Percentiles rank a stretch among this genome's conserved stretches.
Conservation (phyloP, 2,113 vertebrate species). For the Clarias gariepinus region DNA sequence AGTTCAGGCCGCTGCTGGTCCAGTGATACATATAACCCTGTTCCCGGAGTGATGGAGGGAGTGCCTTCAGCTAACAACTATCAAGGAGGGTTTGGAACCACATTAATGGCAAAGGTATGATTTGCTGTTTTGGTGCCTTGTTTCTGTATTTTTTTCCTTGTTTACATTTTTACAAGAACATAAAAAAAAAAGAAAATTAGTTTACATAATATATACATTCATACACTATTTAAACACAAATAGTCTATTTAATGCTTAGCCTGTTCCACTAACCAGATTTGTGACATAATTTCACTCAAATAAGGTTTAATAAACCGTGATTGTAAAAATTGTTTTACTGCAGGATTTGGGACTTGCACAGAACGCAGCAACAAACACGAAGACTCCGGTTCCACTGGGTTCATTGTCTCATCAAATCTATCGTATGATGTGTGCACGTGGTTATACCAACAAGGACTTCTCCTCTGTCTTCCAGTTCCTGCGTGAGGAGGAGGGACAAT, state of each 20-base stretch:
- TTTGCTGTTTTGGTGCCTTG: neutral
- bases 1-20: slow-evolving; percentile 99
- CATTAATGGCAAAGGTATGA: slow-evolving; percentile 94
- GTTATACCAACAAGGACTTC: slow-evolving; percentile 95
- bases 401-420: slow-evolving; percentile 94
- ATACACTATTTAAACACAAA: neutral
- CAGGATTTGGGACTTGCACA: slow-evolving; percentile 96
- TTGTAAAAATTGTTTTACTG: slow-evolving; percentile 32
- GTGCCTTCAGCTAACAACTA: slow-evolving; percentile 98
- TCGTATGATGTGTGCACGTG: slow-evolving; percentile 94
- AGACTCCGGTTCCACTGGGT: slow-evolving; percentile 87
- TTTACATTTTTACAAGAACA: neutral
- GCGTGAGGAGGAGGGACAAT: slow-evolving; percentile 89
- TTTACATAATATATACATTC: neutral
- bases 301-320: neutral
- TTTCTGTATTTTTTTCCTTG: neutral
- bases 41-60: slow-evolving; percentile 98
- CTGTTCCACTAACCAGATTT: neutral
- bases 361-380: slow-evolving; percentile 91
- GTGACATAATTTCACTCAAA: neutral
- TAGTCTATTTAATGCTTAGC: neutral
- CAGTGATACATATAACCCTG: slow-evolving; percentile 96
- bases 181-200: neutral
- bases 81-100: slow-evolving; percentile 93
- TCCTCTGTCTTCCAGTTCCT: slow-evolving; percentile 97